Conservation (phyloP, 2,797 vertebrate genomes). For the Oophaga sylvatica region DNA sequence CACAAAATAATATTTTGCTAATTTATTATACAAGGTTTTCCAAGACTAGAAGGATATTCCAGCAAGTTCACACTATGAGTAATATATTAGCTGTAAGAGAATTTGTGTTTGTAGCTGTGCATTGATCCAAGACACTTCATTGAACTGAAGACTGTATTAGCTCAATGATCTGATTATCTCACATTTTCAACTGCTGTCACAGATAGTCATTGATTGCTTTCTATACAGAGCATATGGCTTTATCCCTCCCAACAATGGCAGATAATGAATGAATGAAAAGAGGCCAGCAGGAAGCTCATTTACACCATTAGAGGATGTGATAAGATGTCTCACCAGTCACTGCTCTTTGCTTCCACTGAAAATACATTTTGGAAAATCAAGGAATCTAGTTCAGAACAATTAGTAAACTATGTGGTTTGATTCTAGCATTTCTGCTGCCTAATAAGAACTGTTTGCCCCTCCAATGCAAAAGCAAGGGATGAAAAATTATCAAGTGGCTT, state of each 20-base stretch:
- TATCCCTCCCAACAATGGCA: constrained; percentile 33
- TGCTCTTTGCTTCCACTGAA: neutral
- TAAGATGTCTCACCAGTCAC: constrained; percentile 13
- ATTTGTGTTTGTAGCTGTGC: constrained; percentile 43
- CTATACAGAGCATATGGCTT: constrained; percentile 37
- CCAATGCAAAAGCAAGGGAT: too few relatives aligned
- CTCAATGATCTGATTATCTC: constrained; percentile 55
- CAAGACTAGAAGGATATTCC: neutral
- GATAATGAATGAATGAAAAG: constrained; percentile 47
- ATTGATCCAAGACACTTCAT: constrained; percentile 53
- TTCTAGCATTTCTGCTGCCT: neutral
- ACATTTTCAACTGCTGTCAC: constrained; percentile 41
- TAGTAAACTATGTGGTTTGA: neutral
- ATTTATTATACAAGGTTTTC: constrained; percentile 11
- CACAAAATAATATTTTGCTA: constrained; percentile 3
- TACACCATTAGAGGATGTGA: neutral
- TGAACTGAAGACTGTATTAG: constrained; percentile 54
- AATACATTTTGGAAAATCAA: neutral
- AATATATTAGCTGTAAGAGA: constrained; percentile 40
- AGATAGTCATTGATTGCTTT: constrained; percentile 57
- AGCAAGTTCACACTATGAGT: constrained; percentile 20
- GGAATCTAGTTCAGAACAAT: neutral
- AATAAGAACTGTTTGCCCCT: neutral
- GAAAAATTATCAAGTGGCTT: neutral
- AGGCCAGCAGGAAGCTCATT: constrained; percentile 29